phyloP scores from a whole-genome alignment of 2,888 invertebrate species.

The Tortricodes alternella region DNA sequence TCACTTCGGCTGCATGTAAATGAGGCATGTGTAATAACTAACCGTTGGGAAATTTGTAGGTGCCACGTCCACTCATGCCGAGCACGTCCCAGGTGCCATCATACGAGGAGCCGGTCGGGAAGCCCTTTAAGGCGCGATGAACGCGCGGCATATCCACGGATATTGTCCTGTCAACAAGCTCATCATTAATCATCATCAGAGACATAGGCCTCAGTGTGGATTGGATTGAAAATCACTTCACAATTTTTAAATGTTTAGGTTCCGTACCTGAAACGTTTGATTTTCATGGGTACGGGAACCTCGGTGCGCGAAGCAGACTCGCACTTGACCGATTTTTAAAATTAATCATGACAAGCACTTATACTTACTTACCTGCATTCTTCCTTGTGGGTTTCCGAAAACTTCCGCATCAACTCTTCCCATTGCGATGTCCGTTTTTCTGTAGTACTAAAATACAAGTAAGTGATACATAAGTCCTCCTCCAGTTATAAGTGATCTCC shows the following conservation, averaged over 20 bases:
- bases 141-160: constrained; percentile 61
- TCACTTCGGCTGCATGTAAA: no score
- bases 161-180: constrained; percentile 42
- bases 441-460: constrained; percentile 33
- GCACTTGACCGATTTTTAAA: no score
- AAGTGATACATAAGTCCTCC: neutral
- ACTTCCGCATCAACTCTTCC: constrained; percentile 70
- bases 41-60: constrained; percentile 84
- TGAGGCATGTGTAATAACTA: no score
- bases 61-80: constrained; percentile 84
- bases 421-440: constrained; percentile 64
- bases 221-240: neutral
- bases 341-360: neutral
- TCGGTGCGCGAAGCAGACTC: no score
- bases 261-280: no score
- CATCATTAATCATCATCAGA: neutral
- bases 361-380: constrained; percentile 59
- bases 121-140: constrained; percentile 56
- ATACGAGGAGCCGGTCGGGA: constrained; percentile 82
- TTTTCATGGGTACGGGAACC: no score
- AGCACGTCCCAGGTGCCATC: constrained; percentile 83
- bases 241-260: no score
- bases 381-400: constrained; percentile 61
- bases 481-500: no score
- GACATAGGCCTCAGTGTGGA: neutral